Evolutionary conservation across 2,888 invertebrate genomes (phyloP), one percentile per base, ranked within the genome.

Genomic region (Phragmatobia fuliginosa): DNA sequence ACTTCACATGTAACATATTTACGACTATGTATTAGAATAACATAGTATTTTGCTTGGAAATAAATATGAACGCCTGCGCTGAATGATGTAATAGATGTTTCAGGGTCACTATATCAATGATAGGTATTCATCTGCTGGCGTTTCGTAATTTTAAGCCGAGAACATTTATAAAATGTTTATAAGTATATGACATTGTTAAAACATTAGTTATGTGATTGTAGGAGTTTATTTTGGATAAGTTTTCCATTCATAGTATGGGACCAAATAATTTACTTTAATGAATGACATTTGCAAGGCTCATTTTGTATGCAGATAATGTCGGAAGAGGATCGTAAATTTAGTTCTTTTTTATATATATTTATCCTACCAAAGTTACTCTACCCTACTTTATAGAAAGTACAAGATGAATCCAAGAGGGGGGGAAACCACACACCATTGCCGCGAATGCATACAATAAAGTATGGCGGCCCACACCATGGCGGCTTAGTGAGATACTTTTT

Each of bases 21-120:
- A 91, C 85, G 87, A 87, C 85, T 84, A 80, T 71, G 76, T 78
- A 88, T 86, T 86, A 85, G 77, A 86, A 85, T 87, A 85, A 81
- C 74, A 74, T 79, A 78, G 79, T 83, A 78, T 65, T 79, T 56
- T 82, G 71, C 62, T 78, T 66, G 68, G 62, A 73, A 75, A 76
- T 49, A 60, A 71, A 75, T 68, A 75, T 41, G 59, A 71, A 75
- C 69, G 28, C 73, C 66, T 74, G 59, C 75, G 65, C 62, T 66
- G 45, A 33, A 52, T 74, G 65, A 67, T 72, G 76, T 78, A 81
- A 79, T 79, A 70, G 75, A 66, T 80, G 63, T 66, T 71, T 72
- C 70, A 74, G 74, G 73, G 72, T 71, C 71, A 68, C 33, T 25
- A 68, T 64, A 75, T 74, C 67, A 67, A 66, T 73, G 67, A 70